These are phyloP conservation scores for Trichogramma evanescens DNA, from an alignment of 2,888 invertebrate genomes.

Conservation along the genomic window DNA sequence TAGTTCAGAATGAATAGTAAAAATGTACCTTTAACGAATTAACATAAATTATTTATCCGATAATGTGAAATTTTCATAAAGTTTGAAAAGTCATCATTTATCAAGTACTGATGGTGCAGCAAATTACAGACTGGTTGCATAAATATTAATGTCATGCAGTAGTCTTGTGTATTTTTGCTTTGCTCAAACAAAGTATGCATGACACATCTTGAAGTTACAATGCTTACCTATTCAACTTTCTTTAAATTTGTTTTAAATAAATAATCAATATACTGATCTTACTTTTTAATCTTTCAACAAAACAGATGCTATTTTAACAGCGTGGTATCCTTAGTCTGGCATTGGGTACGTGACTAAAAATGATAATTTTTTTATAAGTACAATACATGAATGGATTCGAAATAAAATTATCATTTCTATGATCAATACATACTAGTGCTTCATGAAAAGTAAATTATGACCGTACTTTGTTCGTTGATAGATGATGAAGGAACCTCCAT, in stretches of 20 bases:
- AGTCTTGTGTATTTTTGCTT: conserved; percentile 29
- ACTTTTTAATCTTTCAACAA: conserved; percentile 29
- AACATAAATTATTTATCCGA: too few relatives aligned
- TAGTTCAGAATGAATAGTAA: too few relatives aligned
- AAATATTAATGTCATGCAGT: conserved; percentile 29
- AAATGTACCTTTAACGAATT: too few relatives aligned
- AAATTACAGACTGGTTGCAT: conserved; percentile 22
- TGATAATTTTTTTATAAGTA: conserved; percentile 29
- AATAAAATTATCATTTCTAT: too few relatives aligned
- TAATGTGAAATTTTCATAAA: too few relatives aligned
- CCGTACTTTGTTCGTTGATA: conserved; percentile 83
- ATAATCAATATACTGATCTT: conserved; percentile 41
- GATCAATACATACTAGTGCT: conserved; percentile 73
- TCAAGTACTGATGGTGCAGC: too few relatives aligned
- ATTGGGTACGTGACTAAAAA: conserved; percentile 87
- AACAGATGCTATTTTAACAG: conserved; percentile 49
- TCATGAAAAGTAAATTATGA: conserved; percentile 85
- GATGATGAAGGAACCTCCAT: conserved; percentile 95
- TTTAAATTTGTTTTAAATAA: conserved; percentile 41
- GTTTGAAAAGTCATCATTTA: too few relatives aligned
- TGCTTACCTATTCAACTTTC: conserved; percentile 15
- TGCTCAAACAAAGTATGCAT: conserved; percentile 31
- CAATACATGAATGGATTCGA: neutral
- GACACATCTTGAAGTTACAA: conserved; percentile 21
- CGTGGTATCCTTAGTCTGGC: conserved; percentile 97